phyloP scores from a whole-genome alignment of 1,140 invertebrate species.

The Trichoplusia ni region DNA sequence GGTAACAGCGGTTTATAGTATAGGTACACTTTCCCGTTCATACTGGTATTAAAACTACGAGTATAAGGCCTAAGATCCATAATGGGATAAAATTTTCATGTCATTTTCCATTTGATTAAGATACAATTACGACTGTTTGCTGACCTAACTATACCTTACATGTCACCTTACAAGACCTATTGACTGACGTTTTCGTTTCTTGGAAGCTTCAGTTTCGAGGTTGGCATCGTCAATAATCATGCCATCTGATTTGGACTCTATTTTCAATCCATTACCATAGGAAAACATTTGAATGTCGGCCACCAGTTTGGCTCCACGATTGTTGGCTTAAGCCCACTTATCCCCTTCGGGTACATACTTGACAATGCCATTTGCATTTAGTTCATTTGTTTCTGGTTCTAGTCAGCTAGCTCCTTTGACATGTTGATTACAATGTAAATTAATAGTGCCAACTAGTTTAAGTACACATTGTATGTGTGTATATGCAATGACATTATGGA shows the following conservation, averaged over 20 bases:
- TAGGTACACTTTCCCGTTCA: too few relatives aligned
- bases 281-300: constrained; percentile 18
- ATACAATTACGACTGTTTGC: too few relatives aligned
- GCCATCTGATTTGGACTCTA: not conserved
- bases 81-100: too few relatives aligned
- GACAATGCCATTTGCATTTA: constrained; percentile 27
- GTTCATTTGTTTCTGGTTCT: constrained; percentile 11
- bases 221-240: not conserved
- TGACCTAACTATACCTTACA: too few relatives aligned
- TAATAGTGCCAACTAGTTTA: constrained; percentile 9
- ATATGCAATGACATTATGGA: too few relatives aligned
- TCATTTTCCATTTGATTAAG: too few relatives aligned
- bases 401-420: constrained; percentile 23
- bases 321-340: constrained; percentile 24
- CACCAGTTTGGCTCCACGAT: constrained; percentile 14
- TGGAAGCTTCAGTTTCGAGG: too few relatives aligned
- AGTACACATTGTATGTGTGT: constrained; percentile 7
- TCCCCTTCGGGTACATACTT: constrained; percentile 20
- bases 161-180: too few relatives aligned
- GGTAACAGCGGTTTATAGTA: too few relatives aligned
- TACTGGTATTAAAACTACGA: too few relatives aligned
- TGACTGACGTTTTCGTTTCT: too few relatives aligned
- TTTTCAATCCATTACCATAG: constrained; percentile 11
- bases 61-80: too few relatives aligned
- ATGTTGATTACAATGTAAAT: constrained; percentile 31